Evolutionary conservation across 2,113 vertebrate genomes (phyloP).

Genomic region (Cheirogaleus medius): DNA sequence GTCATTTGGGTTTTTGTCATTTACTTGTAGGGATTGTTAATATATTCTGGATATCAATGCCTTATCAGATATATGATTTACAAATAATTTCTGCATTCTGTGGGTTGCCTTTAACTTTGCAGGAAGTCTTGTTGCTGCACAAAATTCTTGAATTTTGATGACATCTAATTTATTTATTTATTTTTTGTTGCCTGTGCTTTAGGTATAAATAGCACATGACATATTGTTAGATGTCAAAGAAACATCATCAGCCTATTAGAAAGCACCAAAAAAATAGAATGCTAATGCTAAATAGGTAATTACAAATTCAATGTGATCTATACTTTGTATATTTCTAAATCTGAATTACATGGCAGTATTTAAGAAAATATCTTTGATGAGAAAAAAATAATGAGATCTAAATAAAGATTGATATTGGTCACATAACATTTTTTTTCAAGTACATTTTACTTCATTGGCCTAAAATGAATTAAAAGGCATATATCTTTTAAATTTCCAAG

Average conservation of each 20-base stretch:
- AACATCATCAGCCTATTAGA: background rate
- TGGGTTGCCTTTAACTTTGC: background rate
- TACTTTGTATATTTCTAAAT: background rate
- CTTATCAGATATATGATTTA: background rate
- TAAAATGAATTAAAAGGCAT: background rate
- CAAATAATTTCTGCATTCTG: background rate
- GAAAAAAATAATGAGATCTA: background rate
- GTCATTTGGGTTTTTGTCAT: background rate
- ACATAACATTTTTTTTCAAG: background rate
- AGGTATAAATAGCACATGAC: background rate
- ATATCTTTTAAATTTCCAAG: background rate
- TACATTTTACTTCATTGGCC: background rate
- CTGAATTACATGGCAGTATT: conserved; percentile 24
- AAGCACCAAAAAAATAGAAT: background rate
- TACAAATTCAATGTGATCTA: background rate
- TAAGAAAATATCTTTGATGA: conserved; percentile 1
- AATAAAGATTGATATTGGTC: background rate
- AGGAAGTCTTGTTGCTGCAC: background rate
- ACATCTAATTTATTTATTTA: background rate
- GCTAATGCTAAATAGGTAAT: background rate
- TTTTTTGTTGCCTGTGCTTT: background rate
- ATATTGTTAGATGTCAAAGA: background rate
- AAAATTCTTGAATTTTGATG: background rate
- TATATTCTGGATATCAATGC: background rate
- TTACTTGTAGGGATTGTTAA: background rate